Base-by-base conservation (phyloP, 1,140 invertebrate genomes). In the Myzus persicae region DNA sequence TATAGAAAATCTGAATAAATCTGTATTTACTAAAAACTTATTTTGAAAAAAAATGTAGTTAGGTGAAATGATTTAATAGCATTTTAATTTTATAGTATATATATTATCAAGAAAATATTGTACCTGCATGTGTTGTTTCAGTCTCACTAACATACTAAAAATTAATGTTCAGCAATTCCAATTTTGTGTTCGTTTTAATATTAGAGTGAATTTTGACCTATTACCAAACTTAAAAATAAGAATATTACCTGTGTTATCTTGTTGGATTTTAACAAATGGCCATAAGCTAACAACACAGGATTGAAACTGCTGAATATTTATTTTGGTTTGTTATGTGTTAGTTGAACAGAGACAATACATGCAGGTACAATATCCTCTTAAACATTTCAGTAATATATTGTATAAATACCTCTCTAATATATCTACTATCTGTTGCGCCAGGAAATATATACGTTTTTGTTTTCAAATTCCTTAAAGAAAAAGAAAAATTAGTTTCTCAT, bases 401-500 rank as follows among this genome's bases (percentile, higher is more conserved):
- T 48, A 51, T 51, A 48, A 95, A 95, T 94, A 96, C 96, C 94
- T 95, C 95, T 94, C 97, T 96, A 44, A 98, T 94, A 94, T 96
- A 98, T 94, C 97, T 96, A 94, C 96, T 97, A 94, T 98, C 98
- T 18, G 98, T 98, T 67, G 96, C 97, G 89, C 97, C 98, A 3
- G 97, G 97, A 94, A 98, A 98, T 84, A 98, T 97, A 94, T 97
- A 96, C 38, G 95, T 95, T 94, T 96, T 96, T 24, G 97, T 94
- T 94, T 96, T 96, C 7, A 97, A 94, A 2, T 95, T 95, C 92
- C 94, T 94, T 44, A 59, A 94, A 94, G 36, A 44, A n/a, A 91
- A 94, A 22, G 46, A 44, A 54, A 20, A 93, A 93, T 93, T 82
- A 38, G 31, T 76, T 44, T 42, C 9, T 42, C 9, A 84, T 84